Evolutionary conservation across 2,888 invertebrate species (phyloP), one percentile per base, ranked within the genome.

Genomic region (Danaus chrysippus): DNA sequence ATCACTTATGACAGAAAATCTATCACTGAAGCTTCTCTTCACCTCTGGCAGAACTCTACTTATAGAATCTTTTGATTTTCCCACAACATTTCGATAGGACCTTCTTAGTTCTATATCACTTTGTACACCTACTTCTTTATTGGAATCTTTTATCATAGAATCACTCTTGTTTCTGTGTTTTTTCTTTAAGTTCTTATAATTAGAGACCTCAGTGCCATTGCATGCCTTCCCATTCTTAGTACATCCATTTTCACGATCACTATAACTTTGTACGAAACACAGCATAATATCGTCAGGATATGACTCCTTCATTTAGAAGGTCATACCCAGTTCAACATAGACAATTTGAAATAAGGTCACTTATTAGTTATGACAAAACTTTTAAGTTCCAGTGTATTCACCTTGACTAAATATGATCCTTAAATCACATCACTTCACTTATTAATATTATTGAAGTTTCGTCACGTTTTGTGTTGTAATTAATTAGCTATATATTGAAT

Each of bases 241-340:
- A 66, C 75, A 81, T 34, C 77, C 85, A 63, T 79, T 78, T 63
- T 84, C 71, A 66, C 81, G 81, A 69, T 90, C 86, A 68, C 93
- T 92, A 78, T 93, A 93, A 68, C 93, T 93, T 87, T 94, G 94
- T 74, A 94, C 93, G 76, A 94, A 94, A 88, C 94, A 94, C 84
- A 94, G 91, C 94, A 94, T 94, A 85, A 92, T 93, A 81, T 90
- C 87, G 74, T 90, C 87, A 71, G 89, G 76, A 79, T 88, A 88
- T 58, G 86, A 81, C 68, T 88, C 87, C 86, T 88, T 90, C 90
- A 90, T 90, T 83, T 89, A 90, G 82, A 85, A 82, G 86, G 81
- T 79, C 87, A 88, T 87, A 65, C 61, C 64, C 59, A 58, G 54
- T 57, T 43, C 49, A 43, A 63, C 54, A 43, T 57, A 23, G 61